Conservation (phyloP, 2,797 vertebrate species). For the Mus spretus region DNA sequence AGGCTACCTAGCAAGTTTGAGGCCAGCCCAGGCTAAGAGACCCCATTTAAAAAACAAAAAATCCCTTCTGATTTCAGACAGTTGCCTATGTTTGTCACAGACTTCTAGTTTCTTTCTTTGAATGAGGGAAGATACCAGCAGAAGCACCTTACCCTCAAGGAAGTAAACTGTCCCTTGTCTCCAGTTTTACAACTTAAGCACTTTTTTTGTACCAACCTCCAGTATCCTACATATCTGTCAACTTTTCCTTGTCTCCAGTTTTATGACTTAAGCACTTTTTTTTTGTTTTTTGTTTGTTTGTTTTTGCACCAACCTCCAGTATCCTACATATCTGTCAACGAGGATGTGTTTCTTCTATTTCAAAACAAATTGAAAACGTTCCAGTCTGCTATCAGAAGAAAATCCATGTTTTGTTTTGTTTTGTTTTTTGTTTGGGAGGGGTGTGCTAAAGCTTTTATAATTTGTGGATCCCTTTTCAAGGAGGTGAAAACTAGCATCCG, state of each 20-base stretch:
- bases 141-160: neutral
- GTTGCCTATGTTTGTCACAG: neutral
- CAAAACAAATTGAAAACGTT: neutral
- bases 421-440: neutral
- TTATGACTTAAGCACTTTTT: neutral
- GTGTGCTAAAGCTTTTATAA: neutral
- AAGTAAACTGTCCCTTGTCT: neutral
- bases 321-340: neutral
- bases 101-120: neutral
- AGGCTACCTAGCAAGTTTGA: neutral
- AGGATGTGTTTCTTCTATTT: conserved; percentile 16
- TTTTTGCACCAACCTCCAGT: neutral
- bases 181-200: neutral
- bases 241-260: neutral
- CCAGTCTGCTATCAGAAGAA: neutral
- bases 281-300: too few species aligned
- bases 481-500: neutral
- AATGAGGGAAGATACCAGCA: neutral
- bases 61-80: neutral
- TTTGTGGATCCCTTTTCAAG: neutral
- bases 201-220: neutral
- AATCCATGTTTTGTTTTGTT: neutral
- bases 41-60: too few species aligned
- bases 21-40: neutral
- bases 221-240: neutral